phyloP scores from a whole-genome alignment of 2,113 vertebrate genomes.

The Dascyllus trimaculatus region DNA sequence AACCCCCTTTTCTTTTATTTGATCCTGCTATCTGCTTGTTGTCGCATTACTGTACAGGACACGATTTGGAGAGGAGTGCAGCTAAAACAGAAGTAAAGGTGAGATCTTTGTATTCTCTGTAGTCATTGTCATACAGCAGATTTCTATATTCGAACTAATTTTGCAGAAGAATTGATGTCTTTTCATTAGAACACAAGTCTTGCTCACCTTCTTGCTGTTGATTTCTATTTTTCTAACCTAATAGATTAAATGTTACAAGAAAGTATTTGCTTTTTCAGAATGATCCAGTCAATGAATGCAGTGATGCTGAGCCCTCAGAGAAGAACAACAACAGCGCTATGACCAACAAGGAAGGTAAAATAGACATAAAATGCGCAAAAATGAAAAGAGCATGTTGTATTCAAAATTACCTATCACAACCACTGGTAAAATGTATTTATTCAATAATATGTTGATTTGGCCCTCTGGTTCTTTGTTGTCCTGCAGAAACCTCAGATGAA shows the following conservation, averaged over 20 bases:
- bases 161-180: not conserved
- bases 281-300: not conserved
- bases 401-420: no score
- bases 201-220: no score
- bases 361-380: not conserved
- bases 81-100: slow-evolving; percentile 9
- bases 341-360: not conserved
- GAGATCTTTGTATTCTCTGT: not conserved
- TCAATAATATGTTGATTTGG: no score
- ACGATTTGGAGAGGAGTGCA: not conserved
- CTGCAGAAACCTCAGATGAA: not conserved
- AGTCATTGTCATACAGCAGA: not conserved
- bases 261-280: not conserved
- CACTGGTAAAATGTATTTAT: no score
- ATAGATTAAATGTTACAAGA: not conserved
- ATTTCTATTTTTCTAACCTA: no score
- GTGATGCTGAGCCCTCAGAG: not conserved
- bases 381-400: no score
- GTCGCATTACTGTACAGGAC: not conserved
- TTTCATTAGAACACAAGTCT: not conserved
- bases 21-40: not conserved
- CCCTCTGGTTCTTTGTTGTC: not conserved
- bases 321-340: not conserved
- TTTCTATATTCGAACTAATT: not conserved
- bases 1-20: not conserved